Evolutionary conservation across 2,113 vertebrate species (phyloP), one percentile per base, ranked within the genome.

Genomic region (Passer domesticus): DNA sequence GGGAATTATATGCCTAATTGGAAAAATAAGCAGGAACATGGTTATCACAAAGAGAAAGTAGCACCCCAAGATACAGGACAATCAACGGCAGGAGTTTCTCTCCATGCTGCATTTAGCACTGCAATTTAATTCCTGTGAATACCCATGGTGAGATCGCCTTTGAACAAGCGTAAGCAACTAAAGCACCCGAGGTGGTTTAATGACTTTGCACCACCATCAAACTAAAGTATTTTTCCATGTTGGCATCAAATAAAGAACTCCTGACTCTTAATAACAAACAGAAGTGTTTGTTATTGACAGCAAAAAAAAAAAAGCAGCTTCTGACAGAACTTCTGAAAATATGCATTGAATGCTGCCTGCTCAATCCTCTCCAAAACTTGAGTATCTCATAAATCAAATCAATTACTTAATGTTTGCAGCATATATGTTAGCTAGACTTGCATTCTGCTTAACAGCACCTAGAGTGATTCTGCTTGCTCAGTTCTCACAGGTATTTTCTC

Each of bases 91-190:
- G 69, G 46, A 86, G 63, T 87, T 94, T 66, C 66, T 52, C 59
- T 87, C 81, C 82, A 74, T 18, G 78, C 31, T 83, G 75, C 63
- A 47, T 66, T 87, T 74, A 94, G 87, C 84, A 66, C 58, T 94
- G 75, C 72, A 89, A 91, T 95, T 97, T 94, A 91, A 85, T 55
- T 91, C 93, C 87, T 82, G 41, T 67, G 63, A 80, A 73, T 89
- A 74, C 33, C 82, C 64, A 50, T 28, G 59, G 84, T 39, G 72
- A 87, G 74, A 66, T 25, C 0, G 9, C 75, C 80, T 94, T 91
- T 85, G 78, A 96, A 83, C 50, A 89, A 73, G 46, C 78, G 90
- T 59, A 90, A n/a, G 50, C 87, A 92, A 85, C 79, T 92, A 77
- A 94, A 94, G 74, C 74, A 92, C 89, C 17, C 7, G 0, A 83